These are phyloP conservation scores for Otus sunia DNA, from an alignment of 2,113 vertebrate species.

Conservation along the genomic window DNA sequence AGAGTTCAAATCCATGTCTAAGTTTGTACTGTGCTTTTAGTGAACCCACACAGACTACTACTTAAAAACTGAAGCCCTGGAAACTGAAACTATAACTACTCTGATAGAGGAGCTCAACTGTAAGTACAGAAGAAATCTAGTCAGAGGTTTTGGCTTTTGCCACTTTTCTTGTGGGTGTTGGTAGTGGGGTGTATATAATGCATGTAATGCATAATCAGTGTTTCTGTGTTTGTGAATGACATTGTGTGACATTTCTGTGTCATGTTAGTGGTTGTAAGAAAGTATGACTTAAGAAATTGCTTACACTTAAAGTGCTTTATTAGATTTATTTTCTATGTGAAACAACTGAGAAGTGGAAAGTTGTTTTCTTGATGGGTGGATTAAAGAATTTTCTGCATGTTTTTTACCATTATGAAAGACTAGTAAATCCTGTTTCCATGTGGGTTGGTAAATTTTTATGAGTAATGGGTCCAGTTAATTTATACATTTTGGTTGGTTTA, in stretches of 20 bases:
- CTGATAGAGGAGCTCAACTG: not conserved
- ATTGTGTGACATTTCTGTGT: not conserved
- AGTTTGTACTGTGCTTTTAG: not conserved
- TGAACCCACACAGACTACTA: not conserved
- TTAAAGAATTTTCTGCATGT: not conserved
- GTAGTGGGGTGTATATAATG: not conserved
- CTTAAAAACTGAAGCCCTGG: not conserved
- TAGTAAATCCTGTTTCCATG: not conserved
- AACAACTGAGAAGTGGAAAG: not conserved
- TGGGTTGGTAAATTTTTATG: not conserved
- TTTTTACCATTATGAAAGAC: not conserved
- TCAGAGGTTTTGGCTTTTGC: not conserved
- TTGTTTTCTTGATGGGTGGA: not conserved
- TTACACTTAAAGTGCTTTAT: not conserved
- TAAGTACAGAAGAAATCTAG: not conserved
- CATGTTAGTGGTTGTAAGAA: not conserved
- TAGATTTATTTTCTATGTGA: not conserved
- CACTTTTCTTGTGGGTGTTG: not conserved
- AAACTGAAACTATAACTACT: not conserved
- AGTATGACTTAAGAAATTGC: not conserved
- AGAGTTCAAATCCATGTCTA: not conserved
- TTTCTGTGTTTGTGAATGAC: not conserved
- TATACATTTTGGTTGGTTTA: not conserved
- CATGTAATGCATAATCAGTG: fast-evolving
- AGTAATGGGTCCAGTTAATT: not conserved